phyloP scores from a whole-genome alignment of 1,140 invertebrate species.

The Drosophila varians region DNA sequence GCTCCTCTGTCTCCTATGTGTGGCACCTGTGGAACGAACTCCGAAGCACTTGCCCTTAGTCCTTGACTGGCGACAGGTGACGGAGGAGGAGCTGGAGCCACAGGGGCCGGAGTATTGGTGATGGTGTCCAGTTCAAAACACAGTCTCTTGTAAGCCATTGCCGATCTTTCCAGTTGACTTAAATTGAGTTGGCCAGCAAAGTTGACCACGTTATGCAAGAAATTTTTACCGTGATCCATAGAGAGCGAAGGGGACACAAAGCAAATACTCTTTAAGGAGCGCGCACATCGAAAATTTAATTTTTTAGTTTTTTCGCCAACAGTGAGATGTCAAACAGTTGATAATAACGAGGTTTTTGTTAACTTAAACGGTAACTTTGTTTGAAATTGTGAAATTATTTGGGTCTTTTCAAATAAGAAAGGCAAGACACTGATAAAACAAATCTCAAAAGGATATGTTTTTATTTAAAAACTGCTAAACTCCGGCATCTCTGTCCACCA shows the following conservation, averaged over 20 bases:
- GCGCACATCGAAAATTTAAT: conserved; percentile 25
- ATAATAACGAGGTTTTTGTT: background rate
- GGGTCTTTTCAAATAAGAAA: background rate
- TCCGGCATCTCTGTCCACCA: too few species aligned
- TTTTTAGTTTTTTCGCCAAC: background rate
- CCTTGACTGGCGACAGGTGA: conserved; percentile 1
- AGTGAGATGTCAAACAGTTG: background rate
- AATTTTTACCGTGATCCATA: conserved; percentile 9
- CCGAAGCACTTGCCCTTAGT: conserved; percentile 31
- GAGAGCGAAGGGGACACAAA: background rate
- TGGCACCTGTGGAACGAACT: conserved; percentile 36
- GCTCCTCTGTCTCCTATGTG: background rate
- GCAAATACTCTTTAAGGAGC: background rate
- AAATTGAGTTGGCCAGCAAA: background rate
- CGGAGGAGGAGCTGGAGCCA: background rate
- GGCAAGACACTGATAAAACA: too few species aligned
- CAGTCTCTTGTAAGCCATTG: conserved; percentile 8
- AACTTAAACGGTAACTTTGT: background rate
- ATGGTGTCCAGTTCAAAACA: conserved; percentile 5
- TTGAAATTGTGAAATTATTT: too few species aligned
- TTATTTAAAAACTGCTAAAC: too few species aligned
- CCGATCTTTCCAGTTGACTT: background rate
- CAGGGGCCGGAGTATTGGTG: background rate
- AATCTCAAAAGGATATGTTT: too few species aligned
- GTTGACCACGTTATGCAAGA: conserved; percentile 3